Evolutionary conservation across 2,797 vertebrate genomes (phyloP).

Genomic region (Hylomyscus alleni): DNA sequence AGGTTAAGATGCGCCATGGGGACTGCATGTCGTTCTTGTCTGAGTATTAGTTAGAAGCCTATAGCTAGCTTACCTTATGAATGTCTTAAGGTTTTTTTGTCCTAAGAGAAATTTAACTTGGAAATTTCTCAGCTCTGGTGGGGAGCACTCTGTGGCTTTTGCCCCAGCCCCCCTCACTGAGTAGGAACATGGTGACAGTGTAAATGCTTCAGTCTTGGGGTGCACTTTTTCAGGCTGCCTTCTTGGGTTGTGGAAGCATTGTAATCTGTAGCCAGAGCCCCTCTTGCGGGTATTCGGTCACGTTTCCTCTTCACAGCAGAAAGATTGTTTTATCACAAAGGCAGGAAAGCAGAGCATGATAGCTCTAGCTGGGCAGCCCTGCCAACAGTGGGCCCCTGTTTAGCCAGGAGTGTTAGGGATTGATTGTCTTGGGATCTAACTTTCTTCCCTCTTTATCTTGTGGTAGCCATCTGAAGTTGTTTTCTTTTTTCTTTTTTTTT

Average conservation of each 20-base stretch:
- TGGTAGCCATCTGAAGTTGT: not conserved
- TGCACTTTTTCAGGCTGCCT: constrained; percentile 23
- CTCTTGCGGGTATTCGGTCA: constrained; percentile 64
- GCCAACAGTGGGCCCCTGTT: constrained; percentile 63
- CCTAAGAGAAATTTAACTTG: constrained; percentile 40
- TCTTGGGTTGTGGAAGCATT: constrained; percentile 74
- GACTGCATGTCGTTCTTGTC: not conserved
- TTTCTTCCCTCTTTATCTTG: not conserved
- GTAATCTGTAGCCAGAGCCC: constrained; percentile 71
- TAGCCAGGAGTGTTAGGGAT: constrained; percentile 63
- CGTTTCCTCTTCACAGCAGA: constrained; percentile 82
- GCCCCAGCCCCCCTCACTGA: not conserved
- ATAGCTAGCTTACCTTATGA: not conserved
- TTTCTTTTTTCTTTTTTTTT: constrained; percentile 36
- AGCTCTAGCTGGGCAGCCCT: constrained; percentile 71
- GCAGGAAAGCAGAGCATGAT: constrained; percentile 74
- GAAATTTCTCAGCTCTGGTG: not conserved
- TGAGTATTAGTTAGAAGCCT: constrained; percentile 24
- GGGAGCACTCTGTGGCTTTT: not conserved
- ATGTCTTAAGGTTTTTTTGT: constrained; percentile 63
- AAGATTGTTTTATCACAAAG: constrained; percentile 85
- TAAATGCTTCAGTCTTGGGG: not conserved
- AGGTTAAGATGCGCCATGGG: not conserved
- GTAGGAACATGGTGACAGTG: not conserved
- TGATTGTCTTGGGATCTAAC: not conserved